These are phyloP conservation scores for Thalassaphorura encarpata DNA, from an alignment of 1,140 invertebrate species.

Conservation along the genomic window DNA sequence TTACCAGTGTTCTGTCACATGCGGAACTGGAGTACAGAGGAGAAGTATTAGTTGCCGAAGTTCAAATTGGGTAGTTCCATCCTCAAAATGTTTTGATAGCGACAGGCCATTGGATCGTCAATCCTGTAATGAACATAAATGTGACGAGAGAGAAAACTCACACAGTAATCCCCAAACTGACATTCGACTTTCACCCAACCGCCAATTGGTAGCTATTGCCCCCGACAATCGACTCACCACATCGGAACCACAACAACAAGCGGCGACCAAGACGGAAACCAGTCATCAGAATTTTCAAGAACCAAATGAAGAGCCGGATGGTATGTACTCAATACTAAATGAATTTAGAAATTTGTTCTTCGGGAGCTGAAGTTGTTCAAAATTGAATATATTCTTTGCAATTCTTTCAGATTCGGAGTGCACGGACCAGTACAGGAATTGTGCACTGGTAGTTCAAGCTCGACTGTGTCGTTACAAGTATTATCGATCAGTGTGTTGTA, in stretches of 20 bases:
- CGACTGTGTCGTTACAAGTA: constrained; percentile 68
- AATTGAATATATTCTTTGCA: constrained; percentile 1
- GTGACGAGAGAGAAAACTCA: constrained; percentile 33
- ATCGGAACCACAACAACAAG: background rate
- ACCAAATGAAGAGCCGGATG: constrained; percentile 25
- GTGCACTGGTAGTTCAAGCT: constrained; percentile 62
- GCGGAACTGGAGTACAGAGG: constrained; percentile 51
- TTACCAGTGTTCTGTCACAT: constrained; percentile 50
- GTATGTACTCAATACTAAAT: constrained; percentile 8
- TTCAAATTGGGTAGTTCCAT: constrained; percentile 42
- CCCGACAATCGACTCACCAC: background rate
- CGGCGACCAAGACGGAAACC: background rate
- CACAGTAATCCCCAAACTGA: constrained; percentile 12
- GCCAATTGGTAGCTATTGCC: background rate
- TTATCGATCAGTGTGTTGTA: constrained; percentile 66
- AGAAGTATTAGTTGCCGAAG: constrained; percentile 46
- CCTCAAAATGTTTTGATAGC: constrained; percentile 45
- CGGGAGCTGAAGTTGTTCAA: background rate
- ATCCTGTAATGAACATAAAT: constrained; percentile 51
- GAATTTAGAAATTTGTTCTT: constrained; percentile 6
- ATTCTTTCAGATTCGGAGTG: constrained; percentile 44
- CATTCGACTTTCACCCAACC: background rate
- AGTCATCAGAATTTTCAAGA: constrained; percentile 9
- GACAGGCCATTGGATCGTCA: constrained; percentile 46
- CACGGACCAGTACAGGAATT: constrained; percentile 59